Percentiles rank a stretch among this genome's conserved stretches.
Conservation (phyloP, 92 coral and sea anemone genomes). For the Zoanthus sociatus region DNA sequence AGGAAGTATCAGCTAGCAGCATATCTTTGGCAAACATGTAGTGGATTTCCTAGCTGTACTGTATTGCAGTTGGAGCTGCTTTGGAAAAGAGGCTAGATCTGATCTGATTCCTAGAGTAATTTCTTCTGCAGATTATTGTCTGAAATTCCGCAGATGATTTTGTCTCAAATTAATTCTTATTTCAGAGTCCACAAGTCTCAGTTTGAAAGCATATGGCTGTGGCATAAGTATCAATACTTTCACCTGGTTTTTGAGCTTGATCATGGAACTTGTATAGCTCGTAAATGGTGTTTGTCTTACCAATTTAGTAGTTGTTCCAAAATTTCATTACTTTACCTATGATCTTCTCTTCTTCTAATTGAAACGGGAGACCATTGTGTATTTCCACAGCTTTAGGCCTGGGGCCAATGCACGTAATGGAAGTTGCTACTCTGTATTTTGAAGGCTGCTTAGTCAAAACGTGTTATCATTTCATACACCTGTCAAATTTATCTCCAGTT, state of each 20-base stretch:
- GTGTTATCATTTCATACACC: neutral
- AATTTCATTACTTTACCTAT: neutral
- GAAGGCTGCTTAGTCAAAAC: neutral
- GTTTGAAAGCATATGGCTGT: neutral
- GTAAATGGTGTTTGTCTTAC: constrained; percentile 4
- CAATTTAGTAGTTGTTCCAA: neutral
- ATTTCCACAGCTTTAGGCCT: constrained; percentile 24
- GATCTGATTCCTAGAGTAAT: constrained; percentile 17
- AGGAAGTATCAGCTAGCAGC: constrained; percentile 61
- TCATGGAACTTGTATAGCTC: neutral
- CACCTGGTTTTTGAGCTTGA: neutral
- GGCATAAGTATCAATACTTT: neutral
- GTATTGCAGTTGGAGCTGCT: constrained; percentile 50
- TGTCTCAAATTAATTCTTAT: constrained; percentile 3
- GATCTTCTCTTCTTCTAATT: neutral
- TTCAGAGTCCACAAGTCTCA: neutral
- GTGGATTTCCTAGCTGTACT: constrained; percentile 60
- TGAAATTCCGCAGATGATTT: constrained; percentile 9
- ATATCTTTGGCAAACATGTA: constrained; percentile 32
- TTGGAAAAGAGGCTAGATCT: constrained; percentile 50
- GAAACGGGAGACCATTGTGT: constrained; percentile 14
- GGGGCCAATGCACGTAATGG: neutral
- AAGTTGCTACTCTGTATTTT: neutral
- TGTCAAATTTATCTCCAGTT: neutral
- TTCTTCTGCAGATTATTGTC: constrained; percentile 10